Evolutionary conservation across 2,797 vertebrate species (phyloP).

Genomic region (Nyctibius grandis): DNA sequence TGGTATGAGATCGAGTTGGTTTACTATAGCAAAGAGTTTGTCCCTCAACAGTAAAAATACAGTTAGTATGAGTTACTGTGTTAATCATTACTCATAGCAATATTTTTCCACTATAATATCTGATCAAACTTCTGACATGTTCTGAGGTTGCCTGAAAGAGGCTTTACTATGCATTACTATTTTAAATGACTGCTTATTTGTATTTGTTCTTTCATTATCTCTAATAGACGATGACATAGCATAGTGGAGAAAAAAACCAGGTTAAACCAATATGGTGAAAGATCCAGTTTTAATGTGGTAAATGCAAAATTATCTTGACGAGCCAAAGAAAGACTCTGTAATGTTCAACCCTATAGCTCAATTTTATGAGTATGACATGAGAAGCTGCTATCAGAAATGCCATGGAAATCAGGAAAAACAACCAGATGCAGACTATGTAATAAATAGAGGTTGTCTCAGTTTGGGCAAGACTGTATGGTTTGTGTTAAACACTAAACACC

Average conservation of each 20-base stretch:
- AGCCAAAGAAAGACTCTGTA: background rate
- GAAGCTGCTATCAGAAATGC: background rate
- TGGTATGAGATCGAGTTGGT: background rate
- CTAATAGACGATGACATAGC: background rate
- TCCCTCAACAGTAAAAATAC: background rate
- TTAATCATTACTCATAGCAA: background rate
- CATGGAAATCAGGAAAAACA: background rate
- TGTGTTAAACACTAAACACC: background rate
- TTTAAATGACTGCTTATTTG: slow-evolving; percentile 2
- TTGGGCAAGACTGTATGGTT: background rate
- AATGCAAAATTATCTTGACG: background rate
- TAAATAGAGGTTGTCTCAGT: background rate
- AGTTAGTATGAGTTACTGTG: background rate
- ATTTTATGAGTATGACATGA: background rate
- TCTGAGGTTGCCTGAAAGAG: background rate
- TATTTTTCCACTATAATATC: background rate
- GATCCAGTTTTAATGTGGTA: background rate
- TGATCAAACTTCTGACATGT: slow-evolving; percentile 24
- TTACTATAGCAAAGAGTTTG: background rate
- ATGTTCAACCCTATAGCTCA: background rate
- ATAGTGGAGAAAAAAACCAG: background rate
- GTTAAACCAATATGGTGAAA: background rate
- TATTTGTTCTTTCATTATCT: slow-evolving; percentile 37
- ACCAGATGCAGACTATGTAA: background rate
- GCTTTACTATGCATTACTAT: background rate